Conservation (phyloP, 2,113 vertebrate genomes). For the Mesoclemmys tuberculata region DNA sequence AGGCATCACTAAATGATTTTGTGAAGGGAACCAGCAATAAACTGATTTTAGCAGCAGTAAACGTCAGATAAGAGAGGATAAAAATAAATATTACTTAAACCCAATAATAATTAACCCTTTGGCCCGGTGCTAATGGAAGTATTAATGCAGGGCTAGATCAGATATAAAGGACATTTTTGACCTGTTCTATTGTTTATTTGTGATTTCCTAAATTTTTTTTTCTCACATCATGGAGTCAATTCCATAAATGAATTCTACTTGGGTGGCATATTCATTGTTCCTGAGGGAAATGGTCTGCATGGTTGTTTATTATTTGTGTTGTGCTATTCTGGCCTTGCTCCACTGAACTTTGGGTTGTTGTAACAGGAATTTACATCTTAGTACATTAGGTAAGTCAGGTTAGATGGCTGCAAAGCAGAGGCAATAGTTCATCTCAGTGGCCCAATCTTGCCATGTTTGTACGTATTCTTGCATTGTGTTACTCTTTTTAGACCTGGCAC, state of each 20-base stretch:
- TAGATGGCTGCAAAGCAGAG: fast-evolving
- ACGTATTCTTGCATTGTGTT: neutral
- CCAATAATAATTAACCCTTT: neutral
- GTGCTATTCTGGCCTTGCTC: neutral
- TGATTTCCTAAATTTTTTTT: neutral
- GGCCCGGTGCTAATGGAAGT: neutral
- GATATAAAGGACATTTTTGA: neutral
- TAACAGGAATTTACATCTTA: neutral
- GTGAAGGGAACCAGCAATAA: neutral
- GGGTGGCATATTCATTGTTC: neutral
- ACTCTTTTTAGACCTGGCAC: neutral
- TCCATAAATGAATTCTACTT: fast-evolving
- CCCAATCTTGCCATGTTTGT: neutral
- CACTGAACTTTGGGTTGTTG: neutral
- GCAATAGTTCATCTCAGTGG: neutral
- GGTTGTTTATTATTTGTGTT: neutral
- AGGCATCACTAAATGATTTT: neutral
- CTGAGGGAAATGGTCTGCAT: neutral
- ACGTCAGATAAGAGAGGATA: neutral
- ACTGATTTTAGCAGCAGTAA: neutral
- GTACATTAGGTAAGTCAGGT: neutral
- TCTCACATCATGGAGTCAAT: neutral
- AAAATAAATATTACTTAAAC: neutral
- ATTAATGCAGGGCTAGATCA: neutral
- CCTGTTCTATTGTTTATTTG: neutral